phyloP scores from a whole-genome alignment of 1,140 invertebrate genomes.

The Sycophaga agraensis region DNA sequence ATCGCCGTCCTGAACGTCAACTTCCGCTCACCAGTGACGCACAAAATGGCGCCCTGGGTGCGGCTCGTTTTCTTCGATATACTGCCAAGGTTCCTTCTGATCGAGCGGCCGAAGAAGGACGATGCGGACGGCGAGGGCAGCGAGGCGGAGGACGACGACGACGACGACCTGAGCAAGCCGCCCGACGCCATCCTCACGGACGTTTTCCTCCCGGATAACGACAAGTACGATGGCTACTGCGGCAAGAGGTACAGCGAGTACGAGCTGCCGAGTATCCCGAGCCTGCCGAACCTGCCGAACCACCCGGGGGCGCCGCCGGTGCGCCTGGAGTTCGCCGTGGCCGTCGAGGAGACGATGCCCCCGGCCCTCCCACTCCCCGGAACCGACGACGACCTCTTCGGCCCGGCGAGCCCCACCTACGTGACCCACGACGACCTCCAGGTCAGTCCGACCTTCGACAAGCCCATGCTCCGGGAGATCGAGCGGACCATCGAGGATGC shows the following conservation, averaged over 20 bases:
- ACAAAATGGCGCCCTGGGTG: constrained; percentile 91
- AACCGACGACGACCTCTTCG: constrained; percentile 79
- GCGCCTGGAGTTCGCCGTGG: constrained; percentile 6
- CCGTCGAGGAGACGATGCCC: constrained; percentile 2
- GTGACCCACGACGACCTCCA: constrained; percentile 59
- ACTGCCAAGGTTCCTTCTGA: constrained; percentile 82
- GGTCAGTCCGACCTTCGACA: constrained; percentile 77
- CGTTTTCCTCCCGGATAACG: constrained; percentile 58
- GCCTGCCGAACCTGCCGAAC: constrained; percentile 27
- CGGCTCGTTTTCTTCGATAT: constrained; percentile 85
- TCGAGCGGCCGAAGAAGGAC: constrained; percentile 78
- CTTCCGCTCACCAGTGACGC: constrained; percentile 96
- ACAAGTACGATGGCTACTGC: constrained; percentile 67
- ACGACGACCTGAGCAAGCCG: constrained; percentile 46
- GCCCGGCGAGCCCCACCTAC: constrained; percentile 63
- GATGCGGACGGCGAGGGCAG: constrained; percentile 64
- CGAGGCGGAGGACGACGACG: constrained; percentile 64
- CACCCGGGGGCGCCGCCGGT: neutral
- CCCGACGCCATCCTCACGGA: constrained; percentile 50
- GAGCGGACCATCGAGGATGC: constrained; percentile 88
- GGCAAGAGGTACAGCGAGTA: constrained; percentile 72
- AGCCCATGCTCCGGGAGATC: constrained; percentile 72
- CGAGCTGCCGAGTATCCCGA: constrained; percentile 62
- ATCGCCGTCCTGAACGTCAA: constrained; percentile 98
- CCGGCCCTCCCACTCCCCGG: constrained; percentile 70